Evolutionary conservation across 2,888 invertebrate genomes (phyloP), one percentile per base, ranked within the genome.

Genomic region (Cryptus viduatorius): DNA sequence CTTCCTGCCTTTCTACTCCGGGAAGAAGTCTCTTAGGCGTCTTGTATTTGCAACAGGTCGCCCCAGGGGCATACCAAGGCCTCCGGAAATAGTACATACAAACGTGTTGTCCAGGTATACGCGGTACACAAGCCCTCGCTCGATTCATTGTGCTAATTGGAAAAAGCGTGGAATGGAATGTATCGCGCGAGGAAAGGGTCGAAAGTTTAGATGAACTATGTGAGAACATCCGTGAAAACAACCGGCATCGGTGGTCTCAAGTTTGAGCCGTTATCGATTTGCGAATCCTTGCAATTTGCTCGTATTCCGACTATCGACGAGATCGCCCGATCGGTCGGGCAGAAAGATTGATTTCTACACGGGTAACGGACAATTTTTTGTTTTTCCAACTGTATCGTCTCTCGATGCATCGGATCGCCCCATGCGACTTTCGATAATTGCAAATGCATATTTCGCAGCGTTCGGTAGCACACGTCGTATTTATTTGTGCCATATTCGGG

Each of bases 1-100:
- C 77, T 84, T 80, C 86, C 82, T 79, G 84, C 77, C 84, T 86
- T 86, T 78, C 82, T 77, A 68, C 71, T 48, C 12, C 48, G 61
- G 29, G 46, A 72, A 37, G 59, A 67, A 73, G 72, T 76, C 64
- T 64, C 75, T 61, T 71, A 24, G 71, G 42, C 48, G 61, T 81
- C 53, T 71, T n/a, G 24, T 65, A 76, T 64, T 65, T 19, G 53
- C 67, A 44, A 44, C 69, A 44, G 59, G 64, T 64, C n/a, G 64
- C 2, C 44, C 53, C 29, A 29, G 61, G 7, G 50, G 44, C 50
- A 42, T 50, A 12, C 42, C 61, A 46, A 5, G 64, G 14, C 61
- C 64, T 42, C 68, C 68, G 76, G 69, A 81, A 81, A 64, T 64
- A 44, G 37, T 64, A 48, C 61, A 37, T 64, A 48, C 61, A 37